Conservation (phyloP, 2,797 vertebrate genomes). For the Cossypha caffra region DNA sequence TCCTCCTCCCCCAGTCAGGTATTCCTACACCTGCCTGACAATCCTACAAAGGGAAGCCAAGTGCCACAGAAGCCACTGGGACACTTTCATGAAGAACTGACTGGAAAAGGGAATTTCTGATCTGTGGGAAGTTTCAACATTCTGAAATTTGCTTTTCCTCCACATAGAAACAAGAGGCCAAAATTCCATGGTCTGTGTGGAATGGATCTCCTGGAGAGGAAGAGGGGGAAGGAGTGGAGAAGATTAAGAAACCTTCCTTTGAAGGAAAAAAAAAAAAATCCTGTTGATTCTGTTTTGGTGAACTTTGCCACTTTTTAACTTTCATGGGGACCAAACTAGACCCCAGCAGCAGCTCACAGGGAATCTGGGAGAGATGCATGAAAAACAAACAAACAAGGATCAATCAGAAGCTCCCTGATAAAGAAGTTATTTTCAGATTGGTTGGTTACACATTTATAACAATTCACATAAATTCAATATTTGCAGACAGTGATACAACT, state of each 20-base stretch:
- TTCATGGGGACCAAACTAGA: neutral
- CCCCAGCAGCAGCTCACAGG: neutral
- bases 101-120: neutral
- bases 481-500: neutral
- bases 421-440: neutral
- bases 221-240: neutral
- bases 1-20: neutral
- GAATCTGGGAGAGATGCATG: neutral
- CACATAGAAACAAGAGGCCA: conserved; percentile 10
- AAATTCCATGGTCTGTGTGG: conserved; percentile 70
- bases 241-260: neutral
- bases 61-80: neutral
- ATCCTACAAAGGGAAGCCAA: neutral
- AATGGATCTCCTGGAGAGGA: neutral
- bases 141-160: conserved; percentile 19
- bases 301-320: neutral
- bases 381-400: neutral
- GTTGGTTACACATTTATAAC: neutral
- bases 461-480: neutral
- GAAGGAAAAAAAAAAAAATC: neutral
- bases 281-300: neutral
- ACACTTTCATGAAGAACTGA: neutral
- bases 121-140: conserved; percentile 9
- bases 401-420: neutral
- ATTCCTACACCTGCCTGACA: neutral